A percentile compares a stretch with the other conserved stretches of the same genome.
These are phyloP conservation scores for Hirtodrosophila histrioides DNA, from an alignment of 2,888 invertebrate genomes.

Conservation along the genomic window DNA sequence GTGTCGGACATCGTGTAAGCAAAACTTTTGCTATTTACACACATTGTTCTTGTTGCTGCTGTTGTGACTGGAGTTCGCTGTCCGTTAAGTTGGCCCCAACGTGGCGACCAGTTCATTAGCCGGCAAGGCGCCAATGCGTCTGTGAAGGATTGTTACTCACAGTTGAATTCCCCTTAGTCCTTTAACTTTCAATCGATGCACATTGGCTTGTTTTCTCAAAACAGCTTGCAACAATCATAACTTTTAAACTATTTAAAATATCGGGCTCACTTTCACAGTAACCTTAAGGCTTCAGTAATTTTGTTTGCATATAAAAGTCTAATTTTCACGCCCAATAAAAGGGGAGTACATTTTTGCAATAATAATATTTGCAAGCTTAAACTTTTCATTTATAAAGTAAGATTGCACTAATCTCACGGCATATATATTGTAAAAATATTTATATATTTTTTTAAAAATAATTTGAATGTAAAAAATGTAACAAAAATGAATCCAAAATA, in stretches of 20 bases:
- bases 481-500: too few species aligned
- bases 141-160: neutral
- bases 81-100: constrained; percentile 19
- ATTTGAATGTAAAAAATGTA: too few species aligned
- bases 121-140: constrained; percentile 32
- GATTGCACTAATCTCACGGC: too few species aligned
- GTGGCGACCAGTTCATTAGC: constrained; percentile 63
- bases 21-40: constrained; percentile 73
- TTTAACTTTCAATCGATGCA: constrained; percentile 10
- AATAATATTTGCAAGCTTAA: too few species aligned
- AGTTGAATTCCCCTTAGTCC: constrained; percentile 1
- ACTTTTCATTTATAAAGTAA: too few species aligned
- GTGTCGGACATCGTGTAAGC: constrained; percentile 52
- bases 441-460: too few species aligned
- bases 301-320: too few species aligned
- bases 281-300: too few species aligned
- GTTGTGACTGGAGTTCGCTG: constrained; percentile 45
- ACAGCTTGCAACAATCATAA: neutral
- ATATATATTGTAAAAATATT: too few species aligned
- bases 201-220: neutral
- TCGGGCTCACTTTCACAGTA: too few species aligned
- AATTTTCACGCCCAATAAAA: too few species aligned
- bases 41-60: constrained; percentile 61
- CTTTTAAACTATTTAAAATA: neutral
- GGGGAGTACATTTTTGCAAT: too few species aligned